phyloP scores from a whole-genome alignment of 2,797 vertebrate species.

The Spatula clypeata region DNA sequence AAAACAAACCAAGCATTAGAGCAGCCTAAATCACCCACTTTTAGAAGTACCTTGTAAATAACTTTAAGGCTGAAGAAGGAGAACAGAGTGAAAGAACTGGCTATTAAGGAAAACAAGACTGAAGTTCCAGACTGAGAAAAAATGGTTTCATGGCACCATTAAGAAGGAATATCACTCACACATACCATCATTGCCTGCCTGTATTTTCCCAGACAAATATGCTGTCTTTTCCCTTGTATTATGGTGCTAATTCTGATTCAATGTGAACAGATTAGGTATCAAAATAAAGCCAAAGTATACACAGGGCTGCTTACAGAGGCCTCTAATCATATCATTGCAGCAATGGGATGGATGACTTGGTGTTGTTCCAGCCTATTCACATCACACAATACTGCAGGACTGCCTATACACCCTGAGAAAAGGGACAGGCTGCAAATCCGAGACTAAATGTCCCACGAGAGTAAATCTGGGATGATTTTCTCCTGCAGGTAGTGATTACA shows the following conservation, averaged over 20 bases:
- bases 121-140: conserved; percentile 49
- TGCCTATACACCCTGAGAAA: not conserved
- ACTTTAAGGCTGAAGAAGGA: conserved; percentile 54
- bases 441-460: not conserved
- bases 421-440: not conserved
- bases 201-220: conserved; percentile 44
- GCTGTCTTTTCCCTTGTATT: conserved; percentile 12
- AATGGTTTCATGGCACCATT: conserved; percentile 22
- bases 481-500: not conserved
- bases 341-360: not conserved
- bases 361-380: conserved; percentile 21
- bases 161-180: conserved; percentile 25
- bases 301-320: not conserved
- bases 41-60: conserved; percentile 70
- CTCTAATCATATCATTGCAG: conserved; percentile 1
- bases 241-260: conserved; percentile 6
- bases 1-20: conserved; percentile 73
- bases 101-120: conserved; percentile 45
- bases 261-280: conserved; percentile 14
- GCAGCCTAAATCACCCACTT: conserved; percentile 56
- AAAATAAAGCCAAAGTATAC: conserved; percentile 54
- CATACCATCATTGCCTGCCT: not conserved
- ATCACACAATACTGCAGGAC: not conserved
- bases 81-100: conserved; percentile 65
- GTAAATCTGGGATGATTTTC: not conserved